Percentiles rank a stretch among this genome's conserved stretches.
phyloP scores from a whole-genome alignment of 2,888 invertebrate genomes.

The Chalcosyrphus nemorum region DNA sequence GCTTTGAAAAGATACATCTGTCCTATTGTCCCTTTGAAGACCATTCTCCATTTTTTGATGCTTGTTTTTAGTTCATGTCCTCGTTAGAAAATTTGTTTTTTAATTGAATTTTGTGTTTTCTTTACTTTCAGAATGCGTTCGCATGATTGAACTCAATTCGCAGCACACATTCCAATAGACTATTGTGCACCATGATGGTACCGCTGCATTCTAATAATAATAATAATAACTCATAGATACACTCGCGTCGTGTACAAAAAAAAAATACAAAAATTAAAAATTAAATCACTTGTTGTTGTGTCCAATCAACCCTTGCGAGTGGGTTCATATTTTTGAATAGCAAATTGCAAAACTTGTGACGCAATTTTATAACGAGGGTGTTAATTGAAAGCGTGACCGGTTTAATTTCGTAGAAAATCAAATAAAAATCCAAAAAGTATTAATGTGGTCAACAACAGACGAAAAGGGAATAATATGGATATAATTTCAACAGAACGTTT shows the following conservation, averaged over 20 bases:
- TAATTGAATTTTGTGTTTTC: background rate
- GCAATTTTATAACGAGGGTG: conserved; percentile 18
- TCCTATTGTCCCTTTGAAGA: no score
- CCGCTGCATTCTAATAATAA: conserved; percentile 42
- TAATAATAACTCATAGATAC: no score
- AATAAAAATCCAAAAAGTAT: conserved; percentile 55
- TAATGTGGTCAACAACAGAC: conserved; percentile 56
- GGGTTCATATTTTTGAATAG: conserved; percentile 18
- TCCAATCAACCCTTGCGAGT: background rate
- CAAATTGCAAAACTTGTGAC: conserved; percentile 8
- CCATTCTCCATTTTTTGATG: background rate
- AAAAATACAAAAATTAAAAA: no score
- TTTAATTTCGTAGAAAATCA: conserved; percentile 7
- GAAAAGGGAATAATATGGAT: conserved; percentile 57
- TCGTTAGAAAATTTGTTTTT: background rate
- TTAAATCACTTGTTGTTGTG: no score
- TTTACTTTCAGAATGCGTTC: conserved; percentile 35
- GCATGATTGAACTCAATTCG: conserved; percentile 47
- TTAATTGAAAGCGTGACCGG: conserved; percentile 29
- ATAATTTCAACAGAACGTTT: conserved; percentile 69
- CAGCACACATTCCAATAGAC: conserved; percentile 43
- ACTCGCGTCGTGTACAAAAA: background rate
- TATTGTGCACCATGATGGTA: conserved; percentile 40
- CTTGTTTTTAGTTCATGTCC: background rate
- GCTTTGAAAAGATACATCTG: no score